A percentile compares a stretch with the other conserved stretches of the same genome.
These are phyloP conservation scores for Oryzias woworae DNA, from an alignment of 2,113 vertebrate species.

Conservation along the genomic window DNA sequence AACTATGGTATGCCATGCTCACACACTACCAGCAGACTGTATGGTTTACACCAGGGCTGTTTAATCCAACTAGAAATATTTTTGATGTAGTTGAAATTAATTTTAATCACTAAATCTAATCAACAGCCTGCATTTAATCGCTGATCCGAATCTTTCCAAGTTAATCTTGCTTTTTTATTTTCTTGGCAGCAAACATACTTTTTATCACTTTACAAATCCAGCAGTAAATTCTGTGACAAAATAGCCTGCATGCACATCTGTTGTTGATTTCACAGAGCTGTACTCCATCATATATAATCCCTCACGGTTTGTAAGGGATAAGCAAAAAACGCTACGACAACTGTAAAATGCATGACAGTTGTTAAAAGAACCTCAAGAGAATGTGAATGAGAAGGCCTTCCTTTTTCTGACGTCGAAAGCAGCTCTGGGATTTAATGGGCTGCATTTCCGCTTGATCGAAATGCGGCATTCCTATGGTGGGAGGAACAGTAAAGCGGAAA, in stretches of 20 bases:
- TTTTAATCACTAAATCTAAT: constrained; percentile 4
- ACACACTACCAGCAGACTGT: too few relatives aligned
- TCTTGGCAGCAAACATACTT: constrained; percentile 7
- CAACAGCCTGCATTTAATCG: neutral
- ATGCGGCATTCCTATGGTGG: constrained; percentile 17
- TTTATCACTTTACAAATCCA: constrained; percentile 7
- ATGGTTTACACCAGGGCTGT: neutral
- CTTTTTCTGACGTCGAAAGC: constrained; percentile 35
- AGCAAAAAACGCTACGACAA: constrained; percentile 62
- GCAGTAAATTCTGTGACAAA: constrained; percentile 18
- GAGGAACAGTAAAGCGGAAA: constrained; percentile 41
- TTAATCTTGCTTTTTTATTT: constrained; percentile 9
- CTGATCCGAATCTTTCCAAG: constrained; percentile 18
- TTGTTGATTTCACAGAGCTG: constrained; percentile 53
- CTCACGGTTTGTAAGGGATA: constrained; percentile 41
- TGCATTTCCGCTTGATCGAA: constrained; percentile 26
- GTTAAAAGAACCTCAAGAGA: constrained; percentile 54
- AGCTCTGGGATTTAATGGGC: constrained; percentile 23
- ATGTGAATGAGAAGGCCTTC: constrained; percentile 10
- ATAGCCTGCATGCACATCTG: constrained; percentile 55
- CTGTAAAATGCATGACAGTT: constrained; percentile 60
- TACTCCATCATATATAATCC: constrained; percentile 55
- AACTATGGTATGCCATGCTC: too few relatives aligned
- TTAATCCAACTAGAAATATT: neutral
- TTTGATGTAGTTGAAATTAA: neutral